These are phyloP conservation scores for Catagonus wagneri DNA, from an alignment of 2,113 vertebrate species.

Conservation along the genomic window DNA sequence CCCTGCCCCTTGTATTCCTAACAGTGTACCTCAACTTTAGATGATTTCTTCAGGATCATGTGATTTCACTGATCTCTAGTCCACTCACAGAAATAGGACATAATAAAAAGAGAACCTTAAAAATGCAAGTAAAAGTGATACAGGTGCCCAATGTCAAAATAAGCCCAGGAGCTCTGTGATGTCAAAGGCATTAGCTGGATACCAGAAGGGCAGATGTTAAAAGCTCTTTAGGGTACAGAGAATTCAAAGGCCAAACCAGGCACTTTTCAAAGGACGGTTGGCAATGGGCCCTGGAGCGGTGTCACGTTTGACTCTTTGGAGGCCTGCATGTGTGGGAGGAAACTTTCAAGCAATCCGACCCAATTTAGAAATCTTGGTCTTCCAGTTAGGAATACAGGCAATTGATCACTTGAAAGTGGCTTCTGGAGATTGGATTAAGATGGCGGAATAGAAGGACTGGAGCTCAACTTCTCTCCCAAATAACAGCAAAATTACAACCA, in stretches of 20 bases:
- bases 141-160: neutral
- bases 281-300: no score
- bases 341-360: no score
- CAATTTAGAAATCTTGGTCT: no score
- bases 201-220: neutral
- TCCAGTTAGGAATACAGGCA: no score
- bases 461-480: no score
- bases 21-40: neutral
- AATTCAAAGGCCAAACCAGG: neutral
- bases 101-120: conserved; percentile 7
- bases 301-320: no score
- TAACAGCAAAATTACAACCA: no score
- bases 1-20: neutral
- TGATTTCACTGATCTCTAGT: conserved; percentile 1
- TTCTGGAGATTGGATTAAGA: no score
- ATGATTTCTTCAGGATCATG: neutral
- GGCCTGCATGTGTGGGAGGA: no score
- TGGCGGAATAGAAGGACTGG: no score
- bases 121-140: neutral
- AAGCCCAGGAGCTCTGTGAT: neutral
- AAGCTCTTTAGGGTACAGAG: neutral
- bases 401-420: no score
- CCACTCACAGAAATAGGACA: neutral
- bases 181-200: neutral
- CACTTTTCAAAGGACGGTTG: no score